Evolutionary conservation across 1,140 invertebrate species (phyloP).

Genomic region (Kradibia gibbosae): DNA sequence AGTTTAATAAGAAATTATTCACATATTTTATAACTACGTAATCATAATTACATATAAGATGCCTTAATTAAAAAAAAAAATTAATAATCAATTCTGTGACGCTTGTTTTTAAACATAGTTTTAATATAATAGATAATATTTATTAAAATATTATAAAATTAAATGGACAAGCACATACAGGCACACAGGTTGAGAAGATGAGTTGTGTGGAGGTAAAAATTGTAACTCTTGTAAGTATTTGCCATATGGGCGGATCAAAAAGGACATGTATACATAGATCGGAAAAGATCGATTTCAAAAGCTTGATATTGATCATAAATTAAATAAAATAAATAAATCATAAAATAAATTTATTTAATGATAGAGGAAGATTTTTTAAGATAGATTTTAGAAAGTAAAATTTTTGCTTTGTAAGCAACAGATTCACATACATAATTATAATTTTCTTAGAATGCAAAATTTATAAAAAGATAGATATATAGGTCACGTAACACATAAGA

Average conservation of each 20-base stretch:
- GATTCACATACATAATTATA: no score
- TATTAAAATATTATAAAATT: conserved; percentile 8
- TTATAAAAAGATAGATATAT: no score
- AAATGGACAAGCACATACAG: neutral
- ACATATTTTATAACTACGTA: neutral
- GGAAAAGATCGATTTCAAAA: conserved; percentile 24
- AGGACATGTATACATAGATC: conserved; percentile 14
- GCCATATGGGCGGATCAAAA: conserved; percentile 24
- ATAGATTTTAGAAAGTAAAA: neutral
- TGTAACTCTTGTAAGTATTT: conserved; percentile 41
- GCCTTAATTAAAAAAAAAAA: neutral
- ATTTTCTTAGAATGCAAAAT: no score
- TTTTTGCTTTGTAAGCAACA: neutral
- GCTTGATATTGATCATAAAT: conserved; percentile 7
- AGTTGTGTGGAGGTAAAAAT: conserved; percentile 38
- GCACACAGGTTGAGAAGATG: conserved; percentile 6
- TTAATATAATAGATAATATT: conserved; percentile 31
- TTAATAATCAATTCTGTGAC: no score
- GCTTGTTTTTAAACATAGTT: no score
- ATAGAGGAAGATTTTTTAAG: neutral
- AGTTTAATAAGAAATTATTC: neutral
- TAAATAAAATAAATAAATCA: no score
- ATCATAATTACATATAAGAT: neutral
- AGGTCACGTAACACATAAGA: no score
- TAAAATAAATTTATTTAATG: conserved; percentile 31